phyloP scores from a whole-genome alignment of 1,140 invertebrate species.

The Scaptomyza montana region DNA sequence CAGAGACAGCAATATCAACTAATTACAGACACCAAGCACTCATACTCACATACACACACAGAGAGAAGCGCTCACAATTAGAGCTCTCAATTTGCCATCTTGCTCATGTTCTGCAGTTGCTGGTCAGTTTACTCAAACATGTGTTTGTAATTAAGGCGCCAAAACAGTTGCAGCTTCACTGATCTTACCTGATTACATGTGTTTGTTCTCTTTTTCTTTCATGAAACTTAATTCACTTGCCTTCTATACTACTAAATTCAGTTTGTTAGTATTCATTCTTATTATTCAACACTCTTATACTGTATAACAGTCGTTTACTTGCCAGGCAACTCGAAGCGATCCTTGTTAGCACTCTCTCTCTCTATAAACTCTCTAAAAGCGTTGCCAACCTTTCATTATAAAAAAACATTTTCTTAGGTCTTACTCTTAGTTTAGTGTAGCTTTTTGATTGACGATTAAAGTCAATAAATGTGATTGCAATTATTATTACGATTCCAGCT shows the following conservation, averaged over 20 bases:
- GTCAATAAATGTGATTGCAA: conserved; percentile 7
- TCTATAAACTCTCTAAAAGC: background rate
- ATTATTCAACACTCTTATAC: too few relatives aligned
- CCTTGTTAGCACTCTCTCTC: too few relatives aligned
- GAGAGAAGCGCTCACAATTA: background rate
- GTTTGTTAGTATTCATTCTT: too few relatives aligned
- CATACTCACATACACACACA: conserved; percentile 6
- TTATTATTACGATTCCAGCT: conserved; percentile 11
- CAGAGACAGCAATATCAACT: conserved; percentile 30
- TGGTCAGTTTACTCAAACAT: conserved; percentile 49
- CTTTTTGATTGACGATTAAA: too few relatives aligned
- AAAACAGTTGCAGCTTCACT: conserved; percentile 17
- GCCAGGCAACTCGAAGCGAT: too few relatives aligned
- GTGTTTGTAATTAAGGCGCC: conserved; percentile 59
- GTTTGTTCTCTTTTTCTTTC: conserved; percentile 17
- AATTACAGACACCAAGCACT: conserved; percentile 31
- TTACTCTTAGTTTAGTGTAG: too few relatives aligned
- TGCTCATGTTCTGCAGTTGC: background rate
- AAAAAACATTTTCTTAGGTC: too few relatives aligned
- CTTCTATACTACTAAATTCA: too few relatives aligned
- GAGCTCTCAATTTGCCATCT: conserved; percentile 21
- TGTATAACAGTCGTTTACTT: too few relatives aligned
- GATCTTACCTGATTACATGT: conserved; percentile 14
- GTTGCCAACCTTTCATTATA: too few relatives aligned
- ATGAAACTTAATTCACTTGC: background rate